Evolutionary conservation across 2,888 invertebrate species (phyloP).

Genomic region (Zygaena filipendulae): DNA sequence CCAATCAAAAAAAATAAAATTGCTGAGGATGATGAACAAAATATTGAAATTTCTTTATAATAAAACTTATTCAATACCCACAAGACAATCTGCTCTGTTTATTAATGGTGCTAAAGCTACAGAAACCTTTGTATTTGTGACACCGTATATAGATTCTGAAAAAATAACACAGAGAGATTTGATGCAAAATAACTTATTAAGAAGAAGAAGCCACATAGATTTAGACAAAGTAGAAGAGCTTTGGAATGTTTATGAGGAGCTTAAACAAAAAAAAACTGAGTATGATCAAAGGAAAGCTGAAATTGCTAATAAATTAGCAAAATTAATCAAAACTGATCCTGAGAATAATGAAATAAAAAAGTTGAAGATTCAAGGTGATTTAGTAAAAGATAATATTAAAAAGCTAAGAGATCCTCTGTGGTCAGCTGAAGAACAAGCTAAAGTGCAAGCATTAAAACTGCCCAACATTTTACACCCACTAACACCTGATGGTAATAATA

Average conservation of each 20-base stretch:
- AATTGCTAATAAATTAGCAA: slow-evolving; percentile 55
- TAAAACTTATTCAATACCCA: slow-evolving; percentile 22
- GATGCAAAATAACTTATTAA: slow-evolving; percentile 64
- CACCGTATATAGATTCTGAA: slow-evolving; percentile 74
- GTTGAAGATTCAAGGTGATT: slow-evolving; percentile 64
- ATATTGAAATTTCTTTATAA: slow-evolving; percentile 11
- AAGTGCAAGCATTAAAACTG: slow-evolving; percentile 71
- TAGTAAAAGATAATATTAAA: slow-evolving; percentile 73
- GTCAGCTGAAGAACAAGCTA: slow-evolving; percentile 78
- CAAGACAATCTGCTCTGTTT: slow-evolving; percentile 69
- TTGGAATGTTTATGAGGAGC: slow-evolving; percentile 71
- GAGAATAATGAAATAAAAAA: slow-evolving; percentile 51
- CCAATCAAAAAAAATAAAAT: slow-evolving; percentile 45
- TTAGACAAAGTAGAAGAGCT: slow-evolving; percentile 64
- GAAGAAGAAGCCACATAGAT: slow-evolving; percentile 64
- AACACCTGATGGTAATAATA: slow-evolving; percentile 62
- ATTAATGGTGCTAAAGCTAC: slow-evolving; percentile 77
- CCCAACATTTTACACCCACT: slow-evolving; percentile 76
- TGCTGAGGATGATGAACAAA: slow-evolving; percentile 43
- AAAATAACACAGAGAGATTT: slow-evolving; percentile 55
- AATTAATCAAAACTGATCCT: slow-evolving; percentile 38
- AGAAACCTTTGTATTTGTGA: slow-evolving; percentile 73
- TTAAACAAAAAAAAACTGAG: slow-evolving; percentile 53
- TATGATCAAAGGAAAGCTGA: slow-evolving; percentile 63
- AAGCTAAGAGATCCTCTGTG: slow-evolving; percentile 71